A percentile compares a stretch with the other conserved stretches of the same genome.
Conservation (phyloP, 2,888 invertebrate species). For the Caenorhabditis plicata region DNA sequence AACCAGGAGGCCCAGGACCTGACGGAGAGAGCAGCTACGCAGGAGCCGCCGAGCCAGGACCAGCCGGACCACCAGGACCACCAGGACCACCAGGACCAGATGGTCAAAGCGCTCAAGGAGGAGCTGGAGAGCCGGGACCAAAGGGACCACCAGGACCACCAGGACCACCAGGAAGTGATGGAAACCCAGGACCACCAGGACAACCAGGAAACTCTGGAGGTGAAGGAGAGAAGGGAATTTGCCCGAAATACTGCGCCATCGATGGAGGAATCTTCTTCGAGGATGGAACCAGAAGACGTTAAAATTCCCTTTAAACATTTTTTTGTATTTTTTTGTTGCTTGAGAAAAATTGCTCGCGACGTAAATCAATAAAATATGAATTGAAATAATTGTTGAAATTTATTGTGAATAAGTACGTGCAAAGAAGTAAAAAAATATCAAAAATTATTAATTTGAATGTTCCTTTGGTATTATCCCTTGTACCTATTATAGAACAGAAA, state of each 20-base stretch:
- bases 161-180: constrained; percentile 23
- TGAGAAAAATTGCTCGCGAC: too few relatives aligned
- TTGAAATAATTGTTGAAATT: too few relatives aligned
- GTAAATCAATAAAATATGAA: too few relatives aligned
- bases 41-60: constrained; percentile 19
- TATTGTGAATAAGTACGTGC: too few relatives aligned
- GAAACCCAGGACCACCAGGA: constrained; percentile 25
- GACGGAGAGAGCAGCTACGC: constrained; percentile 19
- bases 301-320: too few relatives aligned
- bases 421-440: too few relatives aligned
- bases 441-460: too few relatives aligned
- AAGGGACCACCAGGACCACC: constrained; percentile 29
- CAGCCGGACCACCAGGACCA: constrained; percentile 33
- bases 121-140: constrained; percentile 23
- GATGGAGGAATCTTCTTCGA: constrained; percentile 25
- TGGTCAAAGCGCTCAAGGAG: constrained; percentile 5
- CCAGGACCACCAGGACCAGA: constrained; percentile 44
- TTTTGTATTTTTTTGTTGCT: too few relatives aligned
- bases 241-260: constrained; percentile 30
- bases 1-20: constrained; percentile 25
- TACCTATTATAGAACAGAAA: too few relatives aligned
- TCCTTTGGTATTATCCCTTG: too few relatives aligned
- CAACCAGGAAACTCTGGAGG: constrained; percentile 32
- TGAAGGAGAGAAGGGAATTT: constrained; percentile 35
- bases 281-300: constrained; percentile 13